These are phyloP conservation scores for Pentalonia nigronervosa DNA, from an alignment of 1,140 invertebrate genomes.

Conservation along the genomic window DNA sequence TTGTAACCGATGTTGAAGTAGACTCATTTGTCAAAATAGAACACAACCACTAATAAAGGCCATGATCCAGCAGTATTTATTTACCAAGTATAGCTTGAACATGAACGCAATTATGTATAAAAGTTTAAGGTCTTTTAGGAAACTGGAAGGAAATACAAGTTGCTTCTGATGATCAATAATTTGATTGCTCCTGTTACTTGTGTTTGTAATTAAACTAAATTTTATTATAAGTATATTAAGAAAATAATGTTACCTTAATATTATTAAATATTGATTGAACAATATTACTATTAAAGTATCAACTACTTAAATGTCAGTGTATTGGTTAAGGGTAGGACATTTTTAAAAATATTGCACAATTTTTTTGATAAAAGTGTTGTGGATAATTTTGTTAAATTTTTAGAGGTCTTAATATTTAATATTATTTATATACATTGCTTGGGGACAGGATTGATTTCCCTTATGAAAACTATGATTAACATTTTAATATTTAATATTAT, in stretches of 20 bases:
- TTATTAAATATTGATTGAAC: background rate
- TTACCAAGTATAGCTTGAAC: too few species aligned
- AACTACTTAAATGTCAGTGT: background rate
- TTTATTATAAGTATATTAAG: background rate
- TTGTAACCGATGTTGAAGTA: too few species aligned
- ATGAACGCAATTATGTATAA: too few species aligned
- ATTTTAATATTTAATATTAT: background rate
- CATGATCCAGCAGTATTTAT: too few species aligned
- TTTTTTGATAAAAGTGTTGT: background rate
- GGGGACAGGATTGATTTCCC: background rate
- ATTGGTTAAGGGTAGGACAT: background rate
- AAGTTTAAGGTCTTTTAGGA: too few species aligned
- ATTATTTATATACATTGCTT: background rate
- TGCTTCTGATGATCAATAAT: too few species aligned
- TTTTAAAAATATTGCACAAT: background rate
- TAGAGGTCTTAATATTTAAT: background rate
- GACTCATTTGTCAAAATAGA: too few species aligned
- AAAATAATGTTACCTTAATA: background rate
- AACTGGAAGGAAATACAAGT: too few species aligned
- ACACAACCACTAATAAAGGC: too few species aligned
- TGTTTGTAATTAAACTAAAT: too few species aligned
- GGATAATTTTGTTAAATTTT: background rate
- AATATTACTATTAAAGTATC: background rate
- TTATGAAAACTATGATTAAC: background rate
- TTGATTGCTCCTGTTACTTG: too few species aligned